Conservation (phyloP, 53 echinoderm and acorn worm genomes). For the Apostichopus leukothele region DNA sequence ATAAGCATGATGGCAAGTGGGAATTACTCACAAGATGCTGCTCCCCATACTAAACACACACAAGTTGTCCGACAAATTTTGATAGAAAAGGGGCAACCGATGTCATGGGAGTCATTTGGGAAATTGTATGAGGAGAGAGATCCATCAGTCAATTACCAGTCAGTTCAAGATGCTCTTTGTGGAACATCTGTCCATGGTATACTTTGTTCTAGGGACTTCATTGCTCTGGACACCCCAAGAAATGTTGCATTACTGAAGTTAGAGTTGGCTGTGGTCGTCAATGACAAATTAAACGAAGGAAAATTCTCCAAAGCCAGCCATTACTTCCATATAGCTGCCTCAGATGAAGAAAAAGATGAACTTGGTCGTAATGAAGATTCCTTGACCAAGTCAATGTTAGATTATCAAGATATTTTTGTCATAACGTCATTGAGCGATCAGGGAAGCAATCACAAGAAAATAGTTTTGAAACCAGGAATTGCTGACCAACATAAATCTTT, state of each 20-base stretch:
- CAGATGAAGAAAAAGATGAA: neutral
- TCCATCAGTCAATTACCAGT: neutral
- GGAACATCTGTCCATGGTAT: neutral
- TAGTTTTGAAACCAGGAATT: neutral
- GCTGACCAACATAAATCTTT: neutral
- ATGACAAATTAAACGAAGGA: neutral
- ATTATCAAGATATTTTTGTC: neutral
- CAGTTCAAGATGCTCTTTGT: neutral
- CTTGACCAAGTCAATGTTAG: neutral
- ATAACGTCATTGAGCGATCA: neutral
- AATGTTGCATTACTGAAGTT: slow-evolving; percentile 20
- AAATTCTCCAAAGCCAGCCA: neutral
- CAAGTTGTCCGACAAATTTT: neutral
- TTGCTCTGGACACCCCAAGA: slow-evolving; percentile 5
- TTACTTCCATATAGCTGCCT: neutral
- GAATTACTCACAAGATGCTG: neutral
- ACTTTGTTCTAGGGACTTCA: slow-evolving; percentile 20
- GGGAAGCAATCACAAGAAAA: neutral
- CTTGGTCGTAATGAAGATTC: slow-evolving; percentile 7
- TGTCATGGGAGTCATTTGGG: slow-evolving; percentile 12
- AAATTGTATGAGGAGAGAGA: neutral
- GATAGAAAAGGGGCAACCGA: neutral
- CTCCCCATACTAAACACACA: neutral
- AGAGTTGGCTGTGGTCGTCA: slow-evolving; percentile 8
- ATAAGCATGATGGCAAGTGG: neutral